These are phyloP conservation scores for Lypha dubia DNA, from an alignment of 2,888 invertebrate genomes.

Conservation along the genomic window DNA sequence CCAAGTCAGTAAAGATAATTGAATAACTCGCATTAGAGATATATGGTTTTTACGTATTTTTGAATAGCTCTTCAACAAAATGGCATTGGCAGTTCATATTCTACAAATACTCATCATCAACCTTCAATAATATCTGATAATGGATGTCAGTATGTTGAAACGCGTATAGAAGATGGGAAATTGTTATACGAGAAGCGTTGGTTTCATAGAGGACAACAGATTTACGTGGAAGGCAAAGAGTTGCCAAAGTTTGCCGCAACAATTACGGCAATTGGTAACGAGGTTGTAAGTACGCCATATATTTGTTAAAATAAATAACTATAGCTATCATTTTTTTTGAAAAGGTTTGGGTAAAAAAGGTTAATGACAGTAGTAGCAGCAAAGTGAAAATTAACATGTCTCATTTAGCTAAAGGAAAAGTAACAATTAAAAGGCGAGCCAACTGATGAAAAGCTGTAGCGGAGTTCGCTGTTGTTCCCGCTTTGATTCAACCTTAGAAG, in stretches of 20 bases:
- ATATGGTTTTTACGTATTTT: constrained; percentile 39
- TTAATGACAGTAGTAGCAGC: constrained; percentile 86
- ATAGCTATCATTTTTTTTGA: constrained; percentile 79
- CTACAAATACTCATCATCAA: constrained; percentile 74
- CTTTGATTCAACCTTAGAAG: constrained; percentile 23
- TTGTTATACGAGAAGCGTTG: constrained; percentile 95
- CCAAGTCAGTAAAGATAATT: constrained; percentile 82
- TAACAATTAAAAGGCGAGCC: constrained; percentile 93
- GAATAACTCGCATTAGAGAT: neutral
- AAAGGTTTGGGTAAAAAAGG: constrained; percentile 95
- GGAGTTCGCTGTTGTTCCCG: constrained; percentile 14
- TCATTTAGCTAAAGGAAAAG: constrained; percentile 93
- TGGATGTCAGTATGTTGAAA: constrained; percentile 86
- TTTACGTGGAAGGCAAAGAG: constrained; percentile 95
- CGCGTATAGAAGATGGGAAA: constrained; percentile 97
- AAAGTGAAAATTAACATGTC: constrained; percentile 93
- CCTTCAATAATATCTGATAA: constrained; percentile 79
- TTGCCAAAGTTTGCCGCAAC: constrained; percentile 93
- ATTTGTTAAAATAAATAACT: neutral
- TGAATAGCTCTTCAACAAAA: constrained; percentile 83
- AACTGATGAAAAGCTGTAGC: constrained; percentile 84
- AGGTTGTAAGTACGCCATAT: constrained; percentile 87
- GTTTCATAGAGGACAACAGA: constrained; percentile 97
- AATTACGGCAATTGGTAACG: constrained; percentile 95
- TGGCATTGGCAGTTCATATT: constrained; percentile 77